These are phyloP conservation scores for Bovichtus variegatus DNA, from an alignment of 2,797 vertebrate genomes.

Conservation along the genomic window DNA sequence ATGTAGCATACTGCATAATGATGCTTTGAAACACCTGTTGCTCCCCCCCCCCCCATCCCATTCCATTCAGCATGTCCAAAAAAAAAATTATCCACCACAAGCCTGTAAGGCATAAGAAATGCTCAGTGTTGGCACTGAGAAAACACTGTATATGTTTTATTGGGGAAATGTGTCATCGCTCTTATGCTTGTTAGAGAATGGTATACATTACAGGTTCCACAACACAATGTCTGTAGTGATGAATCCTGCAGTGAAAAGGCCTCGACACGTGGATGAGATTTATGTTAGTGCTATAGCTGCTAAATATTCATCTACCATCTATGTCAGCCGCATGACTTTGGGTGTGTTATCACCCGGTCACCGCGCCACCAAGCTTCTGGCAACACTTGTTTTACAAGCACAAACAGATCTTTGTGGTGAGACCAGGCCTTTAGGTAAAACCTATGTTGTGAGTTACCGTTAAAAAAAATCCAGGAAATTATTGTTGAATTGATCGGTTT, in stretches of 20 bases:
- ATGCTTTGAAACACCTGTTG: constrained; percentile 39
- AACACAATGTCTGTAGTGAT: constrained; percentile 47
- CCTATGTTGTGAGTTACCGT: not conserved
- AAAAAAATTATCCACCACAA: not conserved
- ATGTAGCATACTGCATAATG: constrained; percentile 1
- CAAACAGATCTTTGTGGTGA: not conserved
- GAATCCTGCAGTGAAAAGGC: constrained; percentile 54
- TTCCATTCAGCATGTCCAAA: not conserved
- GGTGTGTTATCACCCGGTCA: not conserved
- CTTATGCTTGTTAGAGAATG: constrained; percentile 21
- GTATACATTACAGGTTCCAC: constrained; percentile 44
- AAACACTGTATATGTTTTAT: constrained; percentile 34
- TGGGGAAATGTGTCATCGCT: constrained; percentile 42
- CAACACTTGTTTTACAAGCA: not conserved
- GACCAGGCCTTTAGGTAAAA: not conserved
- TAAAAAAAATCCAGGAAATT: not conserved
- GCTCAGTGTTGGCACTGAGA: constrained; percentile 32
- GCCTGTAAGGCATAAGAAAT: constrained; percentile 20
- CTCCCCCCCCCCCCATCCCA: too few relatives aligned
- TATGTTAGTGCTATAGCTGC: constrained; percentile 24
- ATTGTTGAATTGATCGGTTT: not conserved
- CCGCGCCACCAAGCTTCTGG: not conserved
- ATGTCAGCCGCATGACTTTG: constrained; percentile 18
- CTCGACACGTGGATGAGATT: constrained; percentile 50
- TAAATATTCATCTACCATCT: constrained; percentile 58